Conservation (phyloP, 2,797 vertebrate genomes). For the Ctenochaetus hawaiiensis region DNA sequence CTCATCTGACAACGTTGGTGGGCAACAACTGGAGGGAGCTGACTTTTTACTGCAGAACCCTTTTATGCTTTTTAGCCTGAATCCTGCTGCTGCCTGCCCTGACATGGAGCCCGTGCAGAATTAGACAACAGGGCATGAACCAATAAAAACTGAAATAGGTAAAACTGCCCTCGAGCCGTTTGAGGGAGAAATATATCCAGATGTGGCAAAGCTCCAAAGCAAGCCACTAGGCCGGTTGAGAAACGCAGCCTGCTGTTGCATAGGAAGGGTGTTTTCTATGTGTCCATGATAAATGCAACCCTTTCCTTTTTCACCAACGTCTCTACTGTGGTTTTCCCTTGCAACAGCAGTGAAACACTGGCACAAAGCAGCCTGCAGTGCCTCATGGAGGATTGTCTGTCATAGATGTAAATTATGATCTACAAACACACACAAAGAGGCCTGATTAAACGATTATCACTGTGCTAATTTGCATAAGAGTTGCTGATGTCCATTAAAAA, state of each 20-base stretch:
- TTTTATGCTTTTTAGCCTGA: constrained; percentile 62
- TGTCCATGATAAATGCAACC: constrained; percentile 79
- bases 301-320: constrained; percentile 81
- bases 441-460: constrained; percentile 1
- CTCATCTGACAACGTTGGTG: constrained; percentile 53
- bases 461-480: constrained; percentile 12
- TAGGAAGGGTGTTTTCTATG: constrained; percentile 82
- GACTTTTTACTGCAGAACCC: constrained; percentile 40
- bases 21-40: constrained; percentile 61
- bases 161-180: constrained; percentile 65
- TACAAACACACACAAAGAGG: constrained; percentile 8
- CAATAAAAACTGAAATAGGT: constrained; percentile 70
- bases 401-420: neutral
- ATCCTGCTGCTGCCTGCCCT: constrained; percentile 68
- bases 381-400: constrained; percentile 8
- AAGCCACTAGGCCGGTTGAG: constrained; percentile 69
- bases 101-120: constrained; percentile 69
- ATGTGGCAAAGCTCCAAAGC: constrained; percentile 68
- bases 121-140: constrained; percentile 55
- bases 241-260: constrained; percentile 69
- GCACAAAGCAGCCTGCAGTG: constrained; percentile 3
- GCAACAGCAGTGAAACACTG: constrained; percentile 53
- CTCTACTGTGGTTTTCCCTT: constrained; percentile 78
- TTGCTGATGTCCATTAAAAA: constrained; percentile 11
- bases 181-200: constrained; percentile 51